Conservation (phyloP, 2,113 vertebrate genomes). For the Oreotrochilus melanogaster region DNA sequence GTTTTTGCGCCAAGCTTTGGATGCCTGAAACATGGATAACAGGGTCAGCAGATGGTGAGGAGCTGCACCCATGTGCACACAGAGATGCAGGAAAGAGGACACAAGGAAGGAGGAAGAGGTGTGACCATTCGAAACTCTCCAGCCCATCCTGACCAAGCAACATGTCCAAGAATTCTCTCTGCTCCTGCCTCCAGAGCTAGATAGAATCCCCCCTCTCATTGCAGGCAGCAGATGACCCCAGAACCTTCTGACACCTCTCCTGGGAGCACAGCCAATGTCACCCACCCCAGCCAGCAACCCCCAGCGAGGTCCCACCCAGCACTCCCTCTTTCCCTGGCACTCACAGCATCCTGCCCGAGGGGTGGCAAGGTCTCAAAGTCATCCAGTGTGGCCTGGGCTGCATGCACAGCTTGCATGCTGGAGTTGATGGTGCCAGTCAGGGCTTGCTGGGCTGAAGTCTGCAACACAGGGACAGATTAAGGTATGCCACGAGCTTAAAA, state of each 20-base stretch:
- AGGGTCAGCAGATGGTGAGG: not conserved
- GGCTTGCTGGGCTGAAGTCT: slow-evolving; percentile 97
- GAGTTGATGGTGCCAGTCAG: slow-evolving; percentile 97
- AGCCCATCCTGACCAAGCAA: not conserved
- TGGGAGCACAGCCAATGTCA: not conserved
- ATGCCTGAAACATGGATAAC: slow-evolving; percentile 80
- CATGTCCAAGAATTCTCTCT: not conserved
- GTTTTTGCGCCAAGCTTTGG: slow-evolving; percentile 97
- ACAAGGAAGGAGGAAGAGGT: not conserved
- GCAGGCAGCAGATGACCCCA: not conserved
- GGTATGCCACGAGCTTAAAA: rapidly evolving
- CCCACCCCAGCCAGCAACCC: not conserved
- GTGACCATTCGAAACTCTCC: not conserved
- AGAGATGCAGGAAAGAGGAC: not conserved
- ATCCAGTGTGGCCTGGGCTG: slow-evolving; percentile 91
- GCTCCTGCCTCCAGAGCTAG: not conserved
- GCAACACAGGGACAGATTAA: not conserved
- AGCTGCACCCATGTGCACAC: not conserved
- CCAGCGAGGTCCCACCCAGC: not conserved
- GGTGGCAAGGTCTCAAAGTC: slow-evolving; percentile 92
- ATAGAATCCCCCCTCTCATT: not conserved
- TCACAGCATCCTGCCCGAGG: slow-evolving; percentile 95
- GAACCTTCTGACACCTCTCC: not conserved
- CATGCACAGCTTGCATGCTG: slow-evolving; percentile 97
- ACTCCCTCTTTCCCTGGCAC: slow-evolving; percentile 14